These are phyloP conservation scores for Mythimna impura DNA, from an alignment of 2,888 invertebrate species.

Conservation along the genomic window DNA sequence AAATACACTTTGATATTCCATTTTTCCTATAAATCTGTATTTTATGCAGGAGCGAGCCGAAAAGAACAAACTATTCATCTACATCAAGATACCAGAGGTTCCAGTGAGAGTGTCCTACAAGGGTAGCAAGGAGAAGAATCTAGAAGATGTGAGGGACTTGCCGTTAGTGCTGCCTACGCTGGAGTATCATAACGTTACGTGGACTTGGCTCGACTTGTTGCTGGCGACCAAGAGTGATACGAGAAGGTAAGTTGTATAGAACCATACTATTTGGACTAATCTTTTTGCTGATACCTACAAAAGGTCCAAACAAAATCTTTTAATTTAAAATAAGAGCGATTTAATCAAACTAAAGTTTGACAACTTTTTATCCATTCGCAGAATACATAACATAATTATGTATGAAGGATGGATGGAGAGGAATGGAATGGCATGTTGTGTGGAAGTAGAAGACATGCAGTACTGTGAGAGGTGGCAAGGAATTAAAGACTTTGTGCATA, in stretches of 20 bases:
- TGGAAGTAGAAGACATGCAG: too few species aligned
- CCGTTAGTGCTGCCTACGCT: conserved; percentile 98
- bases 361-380: too few species aligned
- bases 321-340: too few species aligned
- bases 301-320: too few species aligned
- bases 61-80: conserved; percentile 99
- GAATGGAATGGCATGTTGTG: too few species aligned
- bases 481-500: too few species aligned
- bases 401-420: too few species aligned
- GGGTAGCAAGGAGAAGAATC: conserved; percentile 99
- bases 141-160: conserved; percentile 98
- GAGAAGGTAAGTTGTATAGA: conserved; percentile 91
- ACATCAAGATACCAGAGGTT: conserved; percentile 99
- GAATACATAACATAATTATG: too few species aligned
- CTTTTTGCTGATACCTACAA: too few species aligned
- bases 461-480: too few species aligned
- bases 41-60: conserved; percentile 96
- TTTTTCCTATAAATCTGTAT: neutral
- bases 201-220: conserved; percentile 99
- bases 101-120: conserved; percentile 98
- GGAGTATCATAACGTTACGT: conserved; percentile 99
- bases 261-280: neutral
- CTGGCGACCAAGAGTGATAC: conserved; percentile 98
- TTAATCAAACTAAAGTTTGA: too few species aligned
- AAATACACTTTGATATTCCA: too few species aligned